A percentile compares a stretch with the other conserved stretches of the same genome.
Conservation (phyloP, 2,113 vertebrate species). For the Psittacus erithacus region DNA sequence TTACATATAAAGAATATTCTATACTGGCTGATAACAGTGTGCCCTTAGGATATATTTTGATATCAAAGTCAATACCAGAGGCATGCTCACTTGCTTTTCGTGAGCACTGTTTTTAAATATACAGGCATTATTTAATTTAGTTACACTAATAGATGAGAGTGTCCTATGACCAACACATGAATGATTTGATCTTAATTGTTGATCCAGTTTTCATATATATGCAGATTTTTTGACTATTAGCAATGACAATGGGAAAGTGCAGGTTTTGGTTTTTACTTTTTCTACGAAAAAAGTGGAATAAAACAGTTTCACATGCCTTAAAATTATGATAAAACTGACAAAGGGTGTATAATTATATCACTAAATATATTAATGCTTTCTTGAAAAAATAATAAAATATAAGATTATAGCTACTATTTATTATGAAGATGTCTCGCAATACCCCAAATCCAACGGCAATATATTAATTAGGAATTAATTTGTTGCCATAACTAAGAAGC, state of each 20-base stretch:
- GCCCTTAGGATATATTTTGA: background rate
- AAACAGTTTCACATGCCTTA: background rate
- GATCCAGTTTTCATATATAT: slow-evolving; percentile 15
- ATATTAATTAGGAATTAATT: background rate
- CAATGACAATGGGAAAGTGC: background rate
- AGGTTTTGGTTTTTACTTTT: fast-evolving
- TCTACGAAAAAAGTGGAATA: background rate
- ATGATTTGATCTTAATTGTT: slow-evolving; percentile 5
- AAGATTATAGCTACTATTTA: background rate
- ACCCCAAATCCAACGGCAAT: background rate
- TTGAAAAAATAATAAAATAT: background rate
- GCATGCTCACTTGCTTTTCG: background rate
- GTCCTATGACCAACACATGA: background rate
- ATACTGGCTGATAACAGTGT: background rate
- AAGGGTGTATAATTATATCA: background rate
- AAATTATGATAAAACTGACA: background rate
- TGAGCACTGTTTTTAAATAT: background rate
- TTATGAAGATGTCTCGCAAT: background rate
- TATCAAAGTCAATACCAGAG: slow-evolving; percentile 20
- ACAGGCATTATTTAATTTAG: background rate
- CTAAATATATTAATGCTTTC: background rate
- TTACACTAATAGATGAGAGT: background rate
- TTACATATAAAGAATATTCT: background rate
- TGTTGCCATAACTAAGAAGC: background rate
- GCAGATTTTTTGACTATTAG: background rate